Conservation (phyloP, 2,797 vertebrate species). For the Clarias pachynema region DNA sequence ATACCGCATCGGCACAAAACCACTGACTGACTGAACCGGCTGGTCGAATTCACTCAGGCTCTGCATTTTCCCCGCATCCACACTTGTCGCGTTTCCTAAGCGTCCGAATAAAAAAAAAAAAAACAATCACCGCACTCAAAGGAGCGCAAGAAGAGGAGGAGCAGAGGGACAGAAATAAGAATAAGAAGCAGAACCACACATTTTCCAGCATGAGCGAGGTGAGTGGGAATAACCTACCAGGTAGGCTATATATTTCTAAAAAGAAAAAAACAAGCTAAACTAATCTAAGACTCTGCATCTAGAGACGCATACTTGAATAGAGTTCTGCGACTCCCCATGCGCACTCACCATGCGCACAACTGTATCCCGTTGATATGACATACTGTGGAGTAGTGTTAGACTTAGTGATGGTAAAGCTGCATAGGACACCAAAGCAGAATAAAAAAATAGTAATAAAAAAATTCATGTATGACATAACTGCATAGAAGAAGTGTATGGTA, state of each 20-base stretch:
- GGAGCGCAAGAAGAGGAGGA: constrained; percentile 5
- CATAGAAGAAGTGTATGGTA: neutral
- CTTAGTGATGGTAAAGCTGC: neutral
- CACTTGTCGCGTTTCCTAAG: neutral
- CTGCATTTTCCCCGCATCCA: neutral
- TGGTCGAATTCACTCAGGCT: constrained; percentile 17
- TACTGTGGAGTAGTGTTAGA: neutral
- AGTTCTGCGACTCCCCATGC: constrained; percentile 9
- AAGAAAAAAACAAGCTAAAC: too few relatives aligned
- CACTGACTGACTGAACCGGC: constrained; percentile 16
- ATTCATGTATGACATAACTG: neutral
- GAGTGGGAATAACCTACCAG: constrained; percentile 53
- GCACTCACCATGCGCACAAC: neutral
- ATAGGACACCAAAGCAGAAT: neutral
- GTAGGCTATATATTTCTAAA: neutral
- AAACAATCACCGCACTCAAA: neutral
- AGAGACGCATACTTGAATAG: neutral
- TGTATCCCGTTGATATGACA: constrained; percentile 29
- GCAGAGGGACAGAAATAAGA: constrained; percentile 22
- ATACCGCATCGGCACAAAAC: constrained; percentile 51
- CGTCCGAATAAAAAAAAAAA: neutral
- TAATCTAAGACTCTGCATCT: neutral
- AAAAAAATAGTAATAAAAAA: neutral
- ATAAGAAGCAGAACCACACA: constrained; percentile 44
- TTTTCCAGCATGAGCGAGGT: constrained; percentile 76